These are phyloP conservation scores for Nomia melanderi DNA, from an alignment of 1,140 invertebrate genomes.

Conservation along the genomic window DNA sequence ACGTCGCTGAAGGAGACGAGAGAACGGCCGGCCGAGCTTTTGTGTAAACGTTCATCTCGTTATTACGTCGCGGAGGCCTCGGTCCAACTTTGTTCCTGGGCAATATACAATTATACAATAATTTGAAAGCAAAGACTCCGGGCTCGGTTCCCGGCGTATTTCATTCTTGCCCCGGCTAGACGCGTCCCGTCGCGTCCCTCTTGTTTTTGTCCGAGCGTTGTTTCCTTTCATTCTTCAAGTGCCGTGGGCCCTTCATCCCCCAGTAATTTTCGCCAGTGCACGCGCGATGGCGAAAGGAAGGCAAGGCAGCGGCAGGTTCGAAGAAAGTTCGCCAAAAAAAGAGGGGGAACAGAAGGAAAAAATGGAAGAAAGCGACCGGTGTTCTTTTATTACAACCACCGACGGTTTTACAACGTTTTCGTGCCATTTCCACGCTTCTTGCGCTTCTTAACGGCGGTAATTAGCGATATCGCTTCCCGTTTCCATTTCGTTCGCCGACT, in stretches of 20 bases:
- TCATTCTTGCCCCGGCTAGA: conserved; percentile 55
- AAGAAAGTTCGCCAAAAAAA: conserved; percentile 16
- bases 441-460: conserved; percentile 31
- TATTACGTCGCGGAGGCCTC: conserved; percentile 70
- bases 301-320: not conserved
- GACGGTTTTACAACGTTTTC: conserved; percentile 17
- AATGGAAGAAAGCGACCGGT: too few species aligned
- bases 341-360: too few species aligned
- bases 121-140: conserved; percentile 72
- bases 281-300: not conserved
- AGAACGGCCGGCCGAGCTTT: conserved; percentile 59
- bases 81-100: conserved; percentile 70
- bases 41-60: conserved; percentile 69
- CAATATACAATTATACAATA: conserved; percentile 78
- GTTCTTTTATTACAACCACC: conserved; percentile 18
- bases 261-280: conserved; percentile 12
- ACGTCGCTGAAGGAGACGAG: conserved; percentile 38
- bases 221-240: conserved; percentile 42
- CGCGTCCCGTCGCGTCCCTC: conserved; percentile 11
- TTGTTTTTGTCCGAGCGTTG: conserved; percentile 27
- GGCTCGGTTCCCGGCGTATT: conserved; percentile 54
- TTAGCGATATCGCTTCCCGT: conserved; percentile 34
- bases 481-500: not conserved
- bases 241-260: conserved; percentile 24
- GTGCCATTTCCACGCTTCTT: conserved; percentile 35